These are phyloP conservation scores for Chionoecetes opilio DNA, from an alignment of 1,140 invertebrate species.

Conservation along the genomic window DNA sequence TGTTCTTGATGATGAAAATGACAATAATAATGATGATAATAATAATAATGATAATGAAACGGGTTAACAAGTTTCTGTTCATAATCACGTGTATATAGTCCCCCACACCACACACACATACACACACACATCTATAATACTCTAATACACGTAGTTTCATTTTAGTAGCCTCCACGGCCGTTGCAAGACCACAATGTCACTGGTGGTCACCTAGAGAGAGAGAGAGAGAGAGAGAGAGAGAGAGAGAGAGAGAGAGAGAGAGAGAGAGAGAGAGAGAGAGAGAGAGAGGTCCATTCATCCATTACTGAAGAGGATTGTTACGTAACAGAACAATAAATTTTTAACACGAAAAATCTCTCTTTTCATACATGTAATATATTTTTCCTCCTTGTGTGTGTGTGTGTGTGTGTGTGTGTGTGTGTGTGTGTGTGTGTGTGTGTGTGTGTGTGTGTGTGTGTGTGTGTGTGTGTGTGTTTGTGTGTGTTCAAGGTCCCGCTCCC, in stretches of 20 bases:
- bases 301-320: too few relatives aligned
- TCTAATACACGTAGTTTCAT: too few relatives aligned
- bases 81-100: too few relatives aligned
- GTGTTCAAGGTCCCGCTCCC: not conserved
- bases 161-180: too few relatives aligned
- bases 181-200: too few relatives aligned
- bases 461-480: conserved; percentile 43
- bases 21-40: not conserved
- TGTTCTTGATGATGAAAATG: too few relatives aligned
- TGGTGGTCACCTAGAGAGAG: not conserved
- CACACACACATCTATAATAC: too few relatives aligned
- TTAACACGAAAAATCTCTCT: not conserved
- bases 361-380: not conserved
- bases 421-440: conserved; percentile 54
- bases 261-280: conserved; percentile 42
- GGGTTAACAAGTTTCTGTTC: too few relatives aligned
- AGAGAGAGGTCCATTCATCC: not conserved
- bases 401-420: conserved; percentile 46
- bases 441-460: conserved; percentile 50
- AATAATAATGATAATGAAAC: too few relatives aligned
- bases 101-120: too few relatives aligned
- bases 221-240: conserved; percentile 44
- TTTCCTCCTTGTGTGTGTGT: conserved; percentile 42
- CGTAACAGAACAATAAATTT: too few relatives aligned
- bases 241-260: conserved; percentile 48